phyloP scores from a whole-genome alignment of 2,797 vertebrate species.

The Acipenser transmontanus region DNA sequence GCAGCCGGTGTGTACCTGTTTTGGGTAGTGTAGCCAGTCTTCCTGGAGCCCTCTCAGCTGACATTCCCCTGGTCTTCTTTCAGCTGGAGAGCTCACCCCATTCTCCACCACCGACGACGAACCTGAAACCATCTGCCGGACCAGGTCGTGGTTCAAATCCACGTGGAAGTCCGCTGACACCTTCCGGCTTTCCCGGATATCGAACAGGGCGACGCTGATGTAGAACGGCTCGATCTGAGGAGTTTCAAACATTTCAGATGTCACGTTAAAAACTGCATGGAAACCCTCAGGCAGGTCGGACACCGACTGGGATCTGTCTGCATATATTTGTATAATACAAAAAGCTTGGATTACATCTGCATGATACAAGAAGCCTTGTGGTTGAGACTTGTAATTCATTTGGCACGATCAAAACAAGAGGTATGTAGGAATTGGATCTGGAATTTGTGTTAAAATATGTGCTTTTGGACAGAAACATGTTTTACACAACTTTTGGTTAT shows the following conservation, averaged over 20 bases:
- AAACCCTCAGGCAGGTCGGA: too few species aligned
- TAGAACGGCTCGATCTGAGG: slow-evolving; percentile 92
- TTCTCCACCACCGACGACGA: slow-evolving; percentile 61
- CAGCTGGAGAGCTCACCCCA: slow-evolving; percentile 51
- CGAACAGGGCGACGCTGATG: slow-evolving; percentile 78
- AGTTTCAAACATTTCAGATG: neutral
- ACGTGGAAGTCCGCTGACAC: slow-evolving; percentile 93
- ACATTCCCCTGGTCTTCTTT: slow-evolving; percentile 72
- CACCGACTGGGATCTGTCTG: too few species aligned
- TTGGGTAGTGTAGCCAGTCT: slow-evolving; percentile 84
- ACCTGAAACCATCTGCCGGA: slow-evolving; percentile 60
- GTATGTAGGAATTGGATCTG: too few species aligned
- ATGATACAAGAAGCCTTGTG: too few species aligned
- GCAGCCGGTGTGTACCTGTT: slow-evolving; percentile 64
- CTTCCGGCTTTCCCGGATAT: slow-evolving; percentile 80
- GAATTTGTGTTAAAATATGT: too few species aligned
- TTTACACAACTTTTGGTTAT: too few species aligned
- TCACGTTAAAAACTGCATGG: too few species aligned
- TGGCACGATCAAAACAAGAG: too few species aligned
- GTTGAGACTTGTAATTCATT: too few species aligned
- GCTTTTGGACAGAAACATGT: too few species aligned
- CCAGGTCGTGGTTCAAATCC: slow-evolving; percentile 80
- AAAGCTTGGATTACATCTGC: too few species aligned
- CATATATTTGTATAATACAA: too few species aligned
- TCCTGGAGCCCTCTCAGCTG: slow-evolving; percentile 72